These are phyloP conservation scores for Trileptium ribeirensis DNA, from an alignment of 2,888 invertebrate genomes.

Conservation along the genomic window DNA sequence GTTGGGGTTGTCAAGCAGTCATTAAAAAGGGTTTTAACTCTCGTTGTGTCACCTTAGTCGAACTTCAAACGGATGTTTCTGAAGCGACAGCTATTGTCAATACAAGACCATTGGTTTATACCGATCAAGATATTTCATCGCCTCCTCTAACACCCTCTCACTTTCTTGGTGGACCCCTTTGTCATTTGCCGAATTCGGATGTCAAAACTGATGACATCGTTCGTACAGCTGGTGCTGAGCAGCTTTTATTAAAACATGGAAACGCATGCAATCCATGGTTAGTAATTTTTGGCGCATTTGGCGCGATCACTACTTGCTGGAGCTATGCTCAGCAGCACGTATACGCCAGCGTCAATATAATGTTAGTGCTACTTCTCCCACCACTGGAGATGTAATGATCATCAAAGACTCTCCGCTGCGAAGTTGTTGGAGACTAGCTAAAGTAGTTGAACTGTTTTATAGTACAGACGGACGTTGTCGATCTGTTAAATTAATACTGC, in stretches of 20 bases:
- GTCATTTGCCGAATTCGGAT: too few species aligned
- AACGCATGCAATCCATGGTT: neutral
- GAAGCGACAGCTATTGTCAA: slow-evolving; percentile 6
- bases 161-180: neutral
- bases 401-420: neutral
- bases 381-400: neutral
- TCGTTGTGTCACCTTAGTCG: neutral
- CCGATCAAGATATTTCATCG: neutral
- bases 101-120: neutral
- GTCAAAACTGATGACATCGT: too few species aligned
- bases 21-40: neutral
- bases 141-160: neutral
- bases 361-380: neutral
- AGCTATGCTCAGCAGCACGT: neutral
- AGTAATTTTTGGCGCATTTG: slow-evolving; percentile 1
- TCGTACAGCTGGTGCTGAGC: too few species aligned
- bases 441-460: neutral
- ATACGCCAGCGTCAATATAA: neutral
- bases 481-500: neutral
- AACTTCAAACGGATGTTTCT: slow-evolving; percentile 1
- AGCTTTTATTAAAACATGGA: too few species aligned
- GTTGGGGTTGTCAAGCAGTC: neutral
- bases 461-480: slow-evolving; percentile 2
- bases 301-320: neutral
- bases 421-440: neutral